Evolutionary conservation across 1,140 invertebrate species (phyloP), one percentile per base, ranked within the genome.

Genomic region (Camponotus vicinus): DNA sequence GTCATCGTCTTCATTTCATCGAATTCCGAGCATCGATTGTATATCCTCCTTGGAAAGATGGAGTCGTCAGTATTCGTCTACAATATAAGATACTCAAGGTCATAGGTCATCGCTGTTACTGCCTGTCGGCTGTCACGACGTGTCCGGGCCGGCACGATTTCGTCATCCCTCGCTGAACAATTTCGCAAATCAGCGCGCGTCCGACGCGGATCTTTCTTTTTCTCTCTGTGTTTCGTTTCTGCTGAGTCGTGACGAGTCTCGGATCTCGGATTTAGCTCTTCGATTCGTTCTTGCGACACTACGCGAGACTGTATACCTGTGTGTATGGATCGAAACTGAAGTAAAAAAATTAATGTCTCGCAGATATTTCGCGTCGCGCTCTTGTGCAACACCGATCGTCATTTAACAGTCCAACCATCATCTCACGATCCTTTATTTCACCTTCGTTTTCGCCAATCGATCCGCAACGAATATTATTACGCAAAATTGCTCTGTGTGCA

Each of bases 201-300:
- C 49, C 85, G 27, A 27, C 45, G 66, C 59, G 77, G 52, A 84
- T 82, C 59, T n/a, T 82, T 82, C 55, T 71, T n/a, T 59, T 73
- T 34, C 18, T 32, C 45, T 27, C 61, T n/a, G 64, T 82, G 75
- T 52, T 52, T 69, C 70, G 77, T 88, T 79, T 75, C 85, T 78
- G 70, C 85, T 57, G 86, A 86, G 70, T 91, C 90, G 90, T 91
- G 89, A 91, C 89, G 73, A 90, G 55, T 85, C 88, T 79, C 85
- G 45, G 32, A 76, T 77, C 45, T 49, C 79, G 61, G 61, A n/a
- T 45, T 87, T 32, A 49, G 34, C 69, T 27, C 27, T 27, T 27
- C 67, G 78, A 75, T 37, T 76, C 21, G n/a, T 55, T 63, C 66
- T 90, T 90, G 71, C 89, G 88, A 90, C 77, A 90, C 64, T 18